Evolutionary conservation across 2,888 invertebrate genomes (phyloP).

Genomic region (Cyaniris semiargus): DNA sequence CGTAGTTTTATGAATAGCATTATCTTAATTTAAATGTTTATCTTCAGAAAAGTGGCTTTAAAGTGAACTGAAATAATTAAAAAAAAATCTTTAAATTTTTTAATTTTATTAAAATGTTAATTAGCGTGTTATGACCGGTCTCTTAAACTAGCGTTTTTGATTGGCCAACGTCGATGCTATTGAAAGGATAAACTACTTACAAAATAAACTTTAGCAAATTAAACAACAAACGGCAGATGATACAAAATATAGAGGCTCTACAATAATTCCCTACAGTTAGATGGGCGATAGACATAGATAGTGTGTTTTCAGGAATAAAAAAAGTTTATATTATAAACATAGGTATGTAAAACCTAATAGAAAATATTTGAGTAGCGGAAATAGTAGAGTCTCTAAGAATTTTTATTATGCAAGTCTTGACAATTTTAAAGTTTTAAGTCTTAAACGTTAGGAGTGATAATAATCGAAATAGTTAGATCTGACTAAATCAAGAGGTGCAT

Average conservation of each 20-base stretch:
- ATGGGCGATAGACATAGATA: background rate
- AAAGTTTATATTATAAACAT: background rate
- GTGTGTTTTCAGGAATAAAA: background rate
- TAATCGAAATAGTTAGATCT: background rate
- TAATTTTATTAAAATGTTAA: background rate
- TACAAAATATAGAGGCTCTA: constrained; percentile 1
- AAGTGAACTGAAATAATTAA: no score
- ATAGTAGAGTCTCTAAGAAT: background rate
- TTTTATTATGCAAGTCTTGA: background rate
- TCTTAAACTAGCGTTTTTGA: no score
- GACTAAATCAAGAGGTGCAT: background rate
- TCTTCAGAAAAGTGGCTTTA: background rate
- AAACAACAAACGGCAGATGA: background rate
- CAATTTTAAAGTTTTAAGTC: background rate
- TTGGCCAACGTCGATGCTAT: background rate
- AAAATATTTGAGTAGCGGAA: background rate
- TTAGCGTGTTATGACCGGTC: background rate
- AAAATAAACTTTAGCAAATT: background rate
- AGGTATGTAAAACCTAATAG: no score
- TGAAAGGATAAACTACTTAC: background rate
- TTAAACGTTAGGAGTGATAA: background rate
- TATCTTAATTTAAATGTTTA: background rate
- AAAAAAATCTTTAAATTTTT: background rate
- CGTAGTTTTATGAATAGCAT: background rate
- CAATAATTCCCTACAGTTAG: background rate